Evolutionary conservation across 1,140 invertebrate species (phyloP).

Genomic region (Micrasema longulum): DNA sequence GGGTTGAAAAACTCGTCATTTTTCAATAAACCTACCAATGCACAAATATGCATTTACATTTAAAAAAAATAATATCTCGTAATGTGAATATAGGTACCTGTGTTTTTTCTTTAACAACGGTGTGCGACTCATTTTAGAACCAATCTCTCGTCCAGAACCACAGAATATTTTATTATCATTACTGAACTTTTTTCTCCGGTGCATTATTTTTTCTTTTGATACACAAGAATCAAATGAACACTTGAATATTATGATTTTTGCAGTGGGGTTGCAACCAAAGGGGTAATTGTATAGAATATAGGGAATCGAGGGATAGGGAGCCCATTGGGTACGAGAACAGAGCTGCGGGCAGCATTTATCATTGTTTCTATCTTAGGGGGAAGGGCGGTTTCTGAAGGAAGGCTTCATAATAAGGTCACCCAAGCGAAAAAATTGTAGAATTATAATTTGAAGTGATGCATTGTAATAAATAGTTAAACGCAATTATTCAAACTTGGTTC

Average conservation of each 20-base stretch:
- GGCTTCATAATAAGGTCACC: not conserved
- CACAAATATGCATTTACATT: too few relatives aligned
- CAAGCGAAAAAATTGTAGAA: conserved; percentile 1
- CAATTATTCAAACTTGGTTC: too few relatives aligned
- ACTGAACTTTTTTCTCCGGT: conserved; percentile 2
- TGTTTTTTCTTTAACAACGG: not conserved
- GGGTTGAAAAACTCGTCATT: too few relatives aligned
- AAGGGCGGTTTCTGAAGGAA: not conserved
- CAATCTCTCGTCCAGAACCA: not conserved
- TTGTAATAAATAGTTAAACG: too few relatives aligned
- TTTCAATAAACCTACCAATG: too few relatives aligned
- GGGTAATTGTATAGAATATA: not conserved
- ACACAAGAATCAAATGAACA: not conserved
- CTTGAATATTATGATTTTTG: conserved; percentile 2
- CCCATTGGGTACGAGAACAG: not conserved
- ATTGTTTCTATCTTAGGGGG: conserved; percentile 20
- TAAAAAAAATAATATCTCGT: too few relatives aligned
- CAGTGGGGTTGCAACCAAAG: not conserved
- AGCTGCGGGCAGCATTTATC: conserved; percentile 7
- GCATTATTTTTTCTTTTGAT: not conserved
- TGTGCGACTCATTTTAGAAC: not conserved
- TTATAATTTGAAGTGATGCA: too few relatives aligned
- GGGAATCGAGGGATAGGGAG: not conserved
- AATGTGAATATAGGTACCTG: too few relatives aligned
- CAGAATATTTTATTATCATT: not conserved